A percentile compares a stretch with the other conserved stretches of the same genome.
These are phyloP conservation scores for Orientallactaga bullata DNA, from an alignment of 2,113 vertebrate genomes.

Conservation along the genomic window DNA sequence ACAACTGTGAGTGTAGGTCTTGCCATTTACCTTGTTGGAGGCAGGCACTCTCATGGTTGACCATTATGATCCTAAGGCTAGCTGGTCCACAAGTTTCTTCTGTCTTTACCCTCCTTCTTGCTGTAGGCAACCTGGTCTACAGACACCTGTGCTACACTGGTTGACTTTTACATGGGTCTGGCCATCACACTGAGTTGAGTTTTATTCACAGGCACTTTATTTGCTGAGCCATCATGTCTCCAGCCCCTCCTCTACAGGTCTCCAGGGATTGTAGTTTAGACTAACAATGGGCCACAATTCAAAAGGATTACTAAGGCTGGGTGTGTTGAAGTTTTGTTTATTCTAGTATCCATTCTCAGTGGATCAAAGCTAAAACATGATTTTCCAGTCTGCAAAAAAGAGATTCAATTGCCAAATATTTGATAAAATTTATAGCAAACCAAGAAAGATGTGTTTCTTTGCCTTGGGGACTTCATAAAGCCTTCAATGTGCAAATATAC, in stretches of 20 bases:
- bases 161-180: too few relatives aligned
- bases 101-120: too few relatives aligned
- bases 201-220: too few relatives aligned
- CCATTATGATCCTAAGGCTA: too few relatives aligned
- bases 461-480: neutral
- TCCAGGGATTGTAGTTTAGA: neutral
- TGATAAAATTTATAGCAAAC: slow-evolving; percentile 27
- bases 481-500: neutral
- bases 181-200: too few relatives aligned
- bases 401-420: slow-evolving; percentile 29
- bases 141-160: too few relatives aligned
- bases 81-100: too few relatives aligned
- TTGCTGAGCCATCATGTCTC: too few relatives aligned
- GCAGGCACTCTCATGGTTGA: too few relatives aligned
- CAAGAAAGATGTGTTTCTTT: slow-evolving; percentile 36
- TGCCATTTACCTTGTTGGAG: too few relatives aligned
- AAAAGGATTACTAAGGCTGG: neutral
- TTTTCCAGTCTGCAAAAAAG: neutral
- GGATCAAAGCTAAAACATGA: neutral
- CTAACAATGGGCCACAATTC: neutral
- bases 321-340: neutral
- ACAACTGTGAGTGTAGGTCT: too few relatives aligned
- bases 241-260: neutral
- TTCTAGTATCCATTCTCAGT: neutral
- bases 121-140: too few relatives aligned